phyloP scores from a whole-genome alignment of 2,888 invertebrate genomes.

The Pedicia rivosa region DNA sequence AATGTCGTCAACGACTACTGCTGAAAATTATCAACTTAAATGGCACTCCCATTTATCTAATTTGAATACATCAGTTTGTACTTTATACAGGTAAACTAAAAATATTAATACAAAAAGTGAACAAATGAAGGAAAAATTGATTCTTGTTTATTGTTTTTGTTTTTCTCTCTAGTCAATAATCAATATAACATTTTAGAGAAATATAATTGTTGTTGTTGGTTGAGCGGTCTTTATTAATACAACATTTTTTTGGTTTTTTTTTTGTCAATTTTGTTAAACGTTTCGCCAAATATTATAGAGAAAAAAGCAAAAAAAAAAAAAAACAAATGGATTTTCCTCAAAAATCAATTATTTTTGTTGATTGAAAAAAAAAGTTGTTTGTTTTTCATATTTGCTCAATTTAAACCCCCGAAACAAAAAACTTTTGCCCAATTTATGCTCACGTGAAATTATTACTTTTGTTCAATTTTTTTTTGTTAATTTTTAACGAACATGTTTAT shows the following conservation, averaged over 20 bases:
- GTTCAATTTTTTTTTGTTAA: no score
- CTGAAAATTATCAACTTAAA: constrained; percentile 75
- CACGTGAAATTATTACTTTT: no score
- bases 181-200: neutral
- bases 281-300: no score
- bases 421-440: no score
- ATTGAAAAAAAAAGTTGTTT: no score
- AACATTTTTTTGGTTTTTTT: neutral
- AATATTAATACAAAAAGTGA: neutral
- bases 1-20: constrained; percentile 33
- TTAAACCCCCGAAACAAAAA: no score
- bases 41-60: constrained; percentile 77
- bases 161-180: neutral
- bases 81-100: constrained; percentile 34
- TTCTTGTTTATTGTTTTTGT: neutral
- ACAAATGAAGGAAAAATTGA: no score
- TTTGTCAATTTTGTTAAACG: constrained; percentile 2
- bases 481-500: no score
- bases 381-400: no score
- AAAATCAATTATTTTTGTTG: no score
- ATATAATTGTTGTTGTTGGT: neutral
- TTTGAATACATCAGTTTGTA: constrained; percentile 66
- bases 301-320: no score
- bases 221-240: neutral
- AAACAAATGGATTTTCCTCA: no score